Evolutionary conservation across 2,888 invertebrate genomes (phyloP), one percentile per base, ranked within the genome.

Genomic region (Drosophila maculinotata): DNA sequence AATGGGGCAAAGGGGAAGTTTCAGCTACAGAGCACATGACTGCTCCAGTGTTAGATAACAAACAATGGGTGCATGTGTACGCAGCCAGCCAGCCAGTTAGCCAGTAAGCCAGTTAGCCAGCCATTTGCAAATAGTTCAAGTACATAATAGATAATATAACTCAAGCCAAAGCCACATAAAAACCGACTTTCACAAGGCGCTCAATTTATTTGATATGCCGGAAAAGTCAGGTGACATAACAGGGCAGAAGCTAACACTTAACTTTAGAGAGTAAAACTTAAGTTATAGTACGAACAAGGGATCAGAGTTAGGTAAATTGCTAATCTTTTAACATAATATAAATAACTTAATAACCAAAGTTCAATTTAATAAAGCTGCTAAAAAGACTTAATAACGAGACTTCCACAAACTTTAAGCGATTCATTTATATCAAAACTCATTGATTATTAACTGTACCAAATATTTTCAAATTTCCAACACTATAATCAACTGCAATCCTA

Each of bases 1-100:
- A 9, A 12, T 12, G 36, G 15, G 10, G 7, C 10, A 7, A n/a
- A 23, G 5, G 31, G 23, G 10, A 23, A 4, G 9, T n/a, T 4
- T n/a, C n/a, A 15, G 15, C 23, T 20, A 53, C 31, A 12, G 31
- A n/a, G 35, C 49, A 33, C 36, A 26, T 67, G 60, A 56, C 38
- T 42, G 45, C 28, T 35, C 23, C 31, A 42, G 49, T 49, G 36
- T 69, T 74, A 70, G 63, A 70, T 67, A 75, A 63, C 58, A 35
- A n/a, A 6, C 33, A 42, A n/a, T 54, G 33, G 33, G 31, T 56
- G 56, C 45, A 35, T 42, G 57, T 33, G 66, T 65, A 48, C 57
- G 26, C 51, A 48, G 47, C 49, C 51, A 14, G 23, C 12, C 15
- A 39, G n/a, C n/a, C n/a, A n/a, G n/a, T n/a, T n/a, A n/a, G n/a